Base-by-base conservation (phyloP, 2,113 vertebrate genomes). In the Brachyhypopomus gauderio region DNA sequence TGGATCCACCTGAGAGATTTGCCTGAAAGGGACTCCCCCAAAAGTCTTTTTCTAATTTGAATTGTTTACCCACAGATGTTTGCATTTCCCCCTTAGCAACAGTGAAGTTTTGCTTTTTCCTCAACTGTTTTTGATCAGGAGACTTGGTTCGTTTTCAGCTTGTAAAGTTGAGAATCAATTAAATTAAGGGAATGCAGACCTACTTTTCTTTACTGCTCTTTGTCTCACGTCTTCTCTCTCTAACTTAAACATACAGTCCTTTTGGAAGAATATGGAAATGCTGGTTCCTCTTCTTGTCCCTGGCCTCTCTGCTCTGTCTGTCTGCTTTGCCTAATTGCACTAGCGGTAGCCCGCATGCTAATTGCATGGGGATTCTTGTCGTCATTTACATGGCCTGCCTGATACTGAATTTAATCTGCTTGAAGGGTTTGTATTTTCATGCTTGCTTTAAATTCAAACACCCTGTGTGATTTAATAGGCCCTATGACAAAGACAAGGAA, bases 321-420 rank as follows among this genome's bases (percentile, higher is more conserved):
- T 92, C 92, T 92, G 91, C 89, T 93, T 92, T 90, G 88, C 90
- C 92, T 93, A 94, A 94, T 93, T 93, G 90, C 90, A 89, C 92
- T 91, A 92, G 90, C 90, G 87, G 89, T 92, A 91, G 90, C 91
- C 87, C 72, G 91, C 90, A 94, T 93, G 89, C 90, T 94, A 93
- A 94, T 94, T 94, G 91, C 90, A 89, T 81, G 74, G 85, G 83
- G 86, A 90, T 89, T 90, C 90, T 91, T 89, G 90, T 93, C 91
- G 89, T 90, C 92, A 93, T 94, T 94, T 93, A 93, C 93, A 94
- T 93, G 91, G 91, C 90, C 91, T 89, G 90, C 93, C 93, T 93
- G 92, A 93, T 94, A 93, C 90, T 85, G 87, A 93, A 92, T 93
- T 92, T 89, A 93, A 93, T 93, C 92, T 92, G 88, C 91, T 92